These are phyloP conservation scores for Conus betulinus DNA, from an alignment of 1,140 invertebrate species.

Conservation along the genomic window DNA sequence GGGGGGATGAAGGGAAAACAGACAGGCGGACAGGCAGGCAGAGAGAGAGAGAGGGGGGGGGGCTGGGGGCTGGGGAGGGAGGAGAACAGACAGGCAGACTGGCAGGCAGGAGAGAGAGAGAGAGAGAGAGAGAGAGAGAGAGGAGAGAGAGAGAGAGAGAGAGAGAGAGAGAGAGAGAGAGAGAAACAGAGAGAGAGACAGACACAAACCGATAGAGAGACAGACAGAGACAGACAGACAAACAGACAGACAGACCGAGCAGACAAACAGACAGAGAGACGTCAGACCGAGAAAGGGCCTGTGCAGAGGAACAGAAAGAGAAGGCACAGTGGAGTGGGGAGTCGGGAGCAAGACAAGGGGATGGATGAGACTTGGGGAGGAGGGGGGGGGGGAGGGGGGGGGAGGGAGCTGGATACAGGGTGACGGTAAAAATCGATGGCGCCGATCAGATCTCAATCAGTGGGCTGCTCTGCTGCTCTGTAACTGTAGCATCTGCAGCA, in stretches of 20 bases:
- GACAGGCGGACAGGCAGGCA: no score
- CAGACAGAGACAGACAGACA: neutral
- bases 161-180: neutral
- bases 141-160: neutral
- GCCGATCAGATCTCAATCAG: no score
- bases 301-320: conserved; percentile 26
- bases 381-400: neutral
- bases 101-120: neutral
- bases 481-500: no score
- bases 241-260: neutral
- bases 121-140: neutral
- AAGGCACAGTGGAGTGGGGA: conserved; percentile 33
- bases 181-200: neutral
- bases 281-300: neutral
- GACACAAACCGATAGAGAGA: conserved; percentile 12
- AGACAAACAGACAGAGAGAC: neutral
- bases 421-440: no score
- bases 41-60: no score
- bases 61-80: no score
- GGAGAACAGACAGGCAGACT: conserved; percentile 1
- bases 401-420: no score
- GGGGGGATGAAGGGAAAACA: no score
- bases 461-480: no score
- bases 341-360: conserved; percentile 36
- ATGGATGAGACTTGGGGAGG: neutral